A percentile compares a stretch with the other conserved stretches of the same genome.
Conservation (phyloP, 2,888 invertebrate genomes). For the Drosophila meridionalis region DNA sequence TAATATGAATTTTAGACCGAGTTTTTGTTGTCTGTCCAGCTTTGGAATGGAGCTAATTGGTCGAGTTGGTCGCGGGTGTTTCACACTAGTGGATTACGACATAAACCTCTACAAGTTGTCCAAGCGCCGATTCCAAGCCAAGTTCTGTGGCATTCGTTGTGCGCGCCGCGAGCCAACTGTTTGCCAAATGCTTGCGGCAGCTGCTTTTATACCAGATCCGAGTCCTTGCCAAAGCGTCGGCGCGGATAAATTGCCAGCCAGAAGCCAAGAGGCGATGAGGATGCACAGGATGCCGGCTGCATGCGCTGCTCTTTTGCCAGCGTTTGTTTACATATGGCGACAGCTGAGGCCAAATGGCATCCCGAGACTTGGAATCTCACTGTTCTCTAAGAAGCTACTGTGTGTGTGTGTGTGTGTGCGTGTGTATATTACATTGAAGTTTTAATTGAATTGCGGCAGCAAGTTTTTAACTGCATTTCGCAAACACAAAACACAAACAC, state of each 20-base stretch:
- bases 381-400: slow-evolving; percentile 29
- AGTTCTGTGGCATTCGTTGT: slow-evolving; percentile 15
- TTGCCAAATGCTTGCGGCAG: slow-evolving; percentile 26
- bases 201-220: slow-evolving; percentile 61
- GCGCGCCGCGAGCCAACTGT: slow-evolving; percentile 63
- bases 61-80: slow-evolving; percentile 25
- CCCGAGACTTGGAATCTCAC: slow-evolving; percentile 33
- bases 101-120: slow-evolving; percentile 47
- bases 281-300: slow-evolving; percentile 51
- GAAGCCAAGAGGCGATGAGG: neutral
- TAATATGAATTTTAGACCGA: neutral
- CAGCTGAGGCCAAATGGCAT: slow-evolving; percentile 54
- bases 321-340: slow-evolving; percentile 73
- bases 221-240: slow-evolving; percentile 40
- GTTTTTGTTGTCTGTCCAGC: neutral
- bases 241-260: slow-evolving; percentile 61
- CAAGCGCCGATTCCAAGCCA: neutral
- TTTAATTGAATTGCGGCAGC: slow-evolving; percentile 79
- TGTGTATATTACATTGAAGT: slow-evolving; percentile 63
- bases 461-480: slow-evolving; percentile 77
- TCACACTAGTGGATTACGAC: slow-evolving; percentile 12
- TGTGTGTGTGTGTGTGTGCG: slow-evolving; percentile 14
- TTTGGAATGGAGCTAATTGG: slow-evolving; percentile 8
- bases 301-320: slow-evolving; percentile 61
- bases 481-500: slow-evolving; percentile 8